Evolutionary conservation across 2,113 vertebrate genomes (phyloP).

Genomic region (Echinops telfairi): DNA sequence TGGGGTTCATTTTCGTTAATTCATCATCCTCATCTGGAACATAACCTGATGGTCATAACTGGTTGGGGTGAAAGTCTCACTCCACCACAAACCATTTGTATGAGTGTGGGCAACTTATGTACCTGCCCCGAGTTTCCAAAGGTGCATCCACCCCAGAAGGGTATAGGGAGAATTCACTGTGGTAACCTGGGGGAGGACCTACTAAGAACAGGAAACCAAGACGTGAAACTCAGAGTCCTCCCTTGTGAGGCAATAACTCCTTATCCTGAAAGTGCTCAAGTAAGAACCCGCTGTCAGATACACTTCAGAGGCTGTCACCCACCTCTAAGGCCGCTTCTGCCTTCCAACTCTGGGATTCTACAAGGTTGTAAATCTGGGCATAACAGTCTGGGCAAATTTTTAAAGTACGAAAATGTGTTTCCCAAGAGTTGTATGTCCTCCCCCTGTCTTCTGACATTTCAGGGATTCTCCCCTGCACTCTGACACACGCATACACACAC

Average conservation of each 20-base stretch:
- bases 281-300: not conserved
- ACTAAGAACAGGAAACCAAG: not conserved
- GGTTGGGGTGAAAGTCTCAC: not conserved
- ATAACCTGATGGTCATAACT: not conserved
- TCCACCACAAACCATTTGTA: not conserved
- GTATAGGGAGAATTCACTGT: not conserved
- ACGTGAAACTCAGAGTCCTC: not conserved
- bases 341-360: conserved; percentile 8
- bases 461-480: not conserved
- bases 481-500: not conserved
- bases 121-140: not conserved
- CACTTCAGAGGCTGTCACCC: not conserved
- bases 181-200: too few relatives aligned
- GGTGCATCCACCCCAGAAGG: not conserved
- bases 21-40: not conserved
- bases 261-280: not conserved
- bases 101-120: not conserved
- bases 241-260: not conserved
- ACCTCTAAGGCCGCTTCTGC: not conserved
- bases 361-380: not conserved
- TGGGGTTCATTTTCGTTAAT: not conserved
- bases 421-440: not conserved
- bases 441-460: not conserved
- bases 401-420: not conserved
- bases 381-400: conserved; percentile 26